Evolutionary conservation across 2,113 vertebrate species (phyloP).

Genomic region (Paradisaea rubra): DNA sequence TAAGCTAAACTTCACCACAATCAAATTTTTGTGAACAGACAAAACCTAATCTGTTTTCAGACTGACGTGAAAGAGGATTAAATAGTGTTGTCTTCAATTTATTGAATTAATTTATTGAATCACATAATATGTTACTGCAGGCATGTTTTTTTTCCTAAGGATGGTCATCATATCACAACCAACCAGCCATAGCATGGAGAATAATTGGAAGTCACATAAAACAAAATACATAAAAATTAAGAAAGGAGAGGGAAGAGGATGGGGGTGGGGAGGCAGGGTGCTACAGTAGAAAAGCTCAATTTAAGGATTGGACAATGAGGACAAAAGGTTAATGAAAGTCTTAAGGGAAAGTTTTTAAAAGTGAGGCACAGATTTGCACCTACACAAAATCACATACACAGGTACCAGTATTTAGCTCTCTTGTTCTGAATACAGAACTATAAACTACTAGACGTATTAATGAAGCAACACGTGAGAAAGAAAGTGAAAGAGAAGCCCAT

Average conservation of each 20-base stretch:
- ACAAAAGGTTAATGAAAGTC: neutral
- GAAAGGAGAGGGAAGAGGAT: neutral
- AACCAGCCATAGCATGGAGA: neutral
- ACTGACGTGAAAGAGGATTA: neutral
- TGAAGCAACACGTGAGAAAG: neutral
- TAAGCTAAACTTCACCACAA: conserved; percentile 12
- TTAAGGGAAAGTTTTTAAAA: neutral
- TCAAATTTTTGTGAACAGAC: neutral
- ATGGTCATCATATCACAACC: neutral
- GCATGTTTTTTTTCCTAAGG: neutral
- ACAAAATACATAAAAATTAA: neutral
- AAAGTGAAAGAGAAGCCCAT: neutral
- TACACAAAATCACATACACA: neutral
- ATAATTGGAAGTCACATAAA: neutral
- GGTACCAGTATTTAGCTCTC: neutral
- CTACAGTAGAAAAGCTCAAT: neutral
- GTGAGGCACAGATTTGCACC: neutral
- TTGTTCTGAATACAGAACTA: neutral
- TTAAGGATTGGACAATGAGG: neutral
- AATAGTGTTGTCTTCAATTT: neutral
- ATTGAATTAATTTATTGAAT: conserved; percentile 11
- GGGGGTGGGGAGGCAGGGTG: neutral
- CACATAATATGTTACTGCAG: neutral
- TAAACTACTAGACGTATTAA: neutral
- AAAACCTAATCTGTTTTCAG: conserved; percentile 3